Percentiles rank a stretch among this genome's conserved stretches.
These are phyloP conservation scores for Phrynocephalus vlangalii DNA, from an alignment of 2,797 vertebrate species.

Conservation along the genomic window DNA sequence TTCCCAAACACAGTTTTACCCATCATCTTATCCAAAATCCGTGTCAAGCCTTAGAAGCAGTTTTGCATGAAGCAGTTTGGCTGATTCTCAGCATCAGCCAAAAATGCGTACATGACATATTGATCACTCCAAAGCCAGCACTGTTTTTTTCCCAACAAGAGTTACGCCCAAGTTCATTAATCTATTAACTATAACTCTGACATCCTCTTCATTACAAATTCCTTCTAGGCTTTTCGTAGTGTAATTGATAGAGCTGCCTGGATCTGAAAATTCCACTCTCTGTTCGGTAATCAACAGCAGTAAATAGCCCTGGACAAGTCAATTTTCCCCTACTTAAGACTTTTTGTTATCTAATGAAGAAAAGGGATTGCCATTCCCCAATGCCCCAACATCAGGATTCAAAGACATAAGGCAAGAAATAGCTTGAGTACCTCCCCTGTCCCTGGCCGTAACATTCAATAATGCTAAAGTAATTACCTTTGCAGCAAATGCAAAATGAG, in stretches of 20 bases:
- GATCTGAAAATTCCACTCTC: not conserved
- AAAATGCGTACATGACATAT: no score
- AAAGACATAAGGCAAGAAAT: no score
- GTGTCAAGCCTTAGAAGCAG: no score
- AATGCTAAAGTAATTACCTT: not conserved
- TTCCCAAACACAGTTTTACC: no score
- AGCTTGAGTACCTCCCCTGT: no score
- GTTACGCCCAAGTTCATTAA: no score
- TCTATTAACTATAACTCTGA: not conserved
- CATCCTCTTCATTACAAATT: not conserved
- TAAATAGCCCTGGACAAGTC: not conserved
- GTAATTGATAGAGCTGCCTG: not conserved
- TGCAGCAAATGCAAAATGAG: not conserved
- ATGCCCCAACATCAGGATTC: no score
- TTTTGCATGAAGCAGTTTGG: no score
- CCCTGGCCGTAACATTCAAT: not conserved
- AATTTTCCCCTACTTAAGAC: not conserved
- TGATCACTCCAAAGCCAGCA: no score
- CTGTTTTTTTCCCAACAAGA: no score
- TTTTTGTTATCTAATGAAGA: not conserved
- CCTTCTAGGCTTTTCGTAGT: not conserved
- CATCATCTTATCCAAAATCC: no score
- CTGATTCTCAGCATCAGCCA: no score
- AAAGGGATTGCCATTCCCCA: not conserved
- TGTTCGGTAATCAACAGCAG: not conserved